phyloP scores from a whole-genome alignment of 2,888 invertebrate genomes.

The Andrena camellia region DNA sequence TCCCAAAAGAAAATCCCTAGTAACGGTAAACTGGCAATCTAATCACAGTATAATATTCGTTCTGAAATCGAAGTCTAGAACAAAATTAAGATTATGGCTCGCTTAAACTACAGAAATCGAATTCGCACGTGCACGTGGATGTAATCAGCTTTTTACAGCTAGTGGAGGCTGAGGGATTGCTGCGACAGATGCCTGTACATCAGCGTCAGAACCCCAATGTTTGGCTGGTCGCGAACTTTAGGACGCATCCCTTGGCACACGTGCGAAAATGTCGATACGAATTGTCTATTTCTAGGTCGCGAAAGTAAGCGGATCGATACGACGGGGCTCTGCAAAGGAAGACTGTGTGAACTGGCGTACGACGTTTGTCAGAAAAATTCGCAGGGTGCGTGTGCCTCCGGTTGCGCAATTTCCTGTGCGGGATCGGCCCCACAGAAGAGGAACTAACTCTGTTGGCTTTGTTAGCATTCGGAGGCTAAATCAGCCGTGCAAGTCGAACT shows the following conservation, averaged over 20 bases:
- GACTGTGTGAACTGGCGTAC: conserved; percentile 21
- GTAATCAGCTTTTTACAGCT: conserved; percentile 16
- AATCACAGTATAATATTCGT: not conserved
- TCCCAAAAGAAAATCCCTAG: no score
- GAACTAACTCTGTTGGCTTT: not conserved
- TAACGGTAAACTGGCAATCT: no score
- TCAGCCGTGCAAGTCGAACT: conserved; percentile 13
- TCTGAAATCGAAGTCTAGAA: not conserved
- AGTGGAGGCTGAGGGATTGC: not conserved
- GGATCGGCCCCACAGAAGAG: not conserved
- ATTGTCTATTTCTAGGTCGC: conserved; percentile 57
- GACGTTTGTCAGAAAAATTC: conserved; percentile 16
- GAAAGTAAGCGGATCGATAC: conserved; percentile 57
- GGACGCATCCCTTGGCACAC: conserved; percentile 43
- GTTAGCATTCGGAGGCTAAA: conserved; percentile 4
- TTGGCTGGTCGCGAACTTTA: conserved; percentile 5
- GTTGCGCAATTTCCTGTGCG: conserved; percentile 9
- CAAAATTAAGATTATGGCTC: not conserved
- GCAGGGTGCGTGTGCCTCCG: not conserved
- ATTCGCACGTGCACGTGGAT: not conserved
- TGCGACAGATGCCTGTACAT: not conserved
- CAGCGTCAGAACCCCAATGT: not conserved
- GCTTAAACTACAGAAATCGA: not conserved
- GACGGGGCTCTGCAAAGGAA: conserved; percentile 20
- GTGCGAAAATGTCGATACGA: conserved; percentile 60